Evolutionary conservation across 2,113 vertebrate genomes (phyloP).

Genomic region (Glaucomys volans): DNA sequence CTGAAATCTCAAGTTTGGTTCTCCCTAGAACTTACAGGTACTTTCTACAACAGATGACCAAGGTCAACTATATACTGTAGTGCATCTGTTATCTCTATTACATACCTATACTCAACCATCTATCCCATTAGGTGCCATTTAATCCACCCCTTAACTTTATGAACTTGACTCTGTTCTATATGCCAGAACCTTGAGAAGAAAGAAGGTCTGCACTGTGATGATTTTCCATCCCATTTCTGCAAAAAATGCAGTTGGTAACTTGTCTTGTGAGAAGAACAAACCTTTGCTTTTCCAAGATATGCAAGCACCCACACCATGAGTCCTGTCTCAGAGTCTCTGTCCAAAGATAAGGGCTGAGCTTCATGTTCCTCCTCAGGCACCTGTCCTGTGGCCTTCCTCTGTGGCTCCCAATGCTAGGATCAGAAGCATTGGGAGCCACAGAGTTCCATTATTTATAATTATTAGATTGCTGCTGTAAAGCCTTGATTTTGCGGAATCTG

Average conservation of each 20-base stretch:
- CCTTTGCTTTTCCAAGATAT: not conserved
- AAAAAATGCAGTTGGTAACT: not conserved
- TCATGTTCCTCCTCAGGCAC: not conserved
- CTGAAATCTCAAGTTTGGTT: not conserved
- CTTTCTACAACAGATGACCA: too few relatives aligned
- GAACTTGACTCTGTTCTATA: not conserved
- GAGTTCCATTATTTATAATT: not conserved
- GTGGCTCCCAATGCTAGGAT: not conserved
- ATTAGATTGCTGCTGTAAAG: not conserved
- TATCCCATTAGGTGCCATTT: fast-evolving
- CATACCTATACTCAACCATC: too few relatives aligned
- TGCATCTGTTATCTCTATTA: not conserved
- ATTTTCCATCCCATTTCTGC: not conserved
- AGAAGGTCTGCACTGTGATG: not conserved
- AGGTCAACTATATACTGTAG: too few relatives aligned
- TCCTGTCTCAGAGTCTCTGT: not conserved
- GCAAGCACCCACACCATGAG: fast-evolving
- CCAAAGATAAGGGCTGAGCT: fast-evolving
- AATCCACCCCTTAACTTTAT: not conserved
- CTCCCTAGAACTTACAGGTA: not conserved
- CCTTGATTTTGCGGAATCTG: conserved; percentile 23
- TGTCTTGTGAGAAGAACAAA: not conserved
- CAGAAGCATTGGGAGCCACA: not conserved
- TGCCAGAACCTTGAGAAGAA: not conserved
- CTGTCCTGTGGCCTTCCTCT: not conserved